Conservation (phyloP, 2,797 vertebrate species). For the Sternotherus odoratus region DNA sequence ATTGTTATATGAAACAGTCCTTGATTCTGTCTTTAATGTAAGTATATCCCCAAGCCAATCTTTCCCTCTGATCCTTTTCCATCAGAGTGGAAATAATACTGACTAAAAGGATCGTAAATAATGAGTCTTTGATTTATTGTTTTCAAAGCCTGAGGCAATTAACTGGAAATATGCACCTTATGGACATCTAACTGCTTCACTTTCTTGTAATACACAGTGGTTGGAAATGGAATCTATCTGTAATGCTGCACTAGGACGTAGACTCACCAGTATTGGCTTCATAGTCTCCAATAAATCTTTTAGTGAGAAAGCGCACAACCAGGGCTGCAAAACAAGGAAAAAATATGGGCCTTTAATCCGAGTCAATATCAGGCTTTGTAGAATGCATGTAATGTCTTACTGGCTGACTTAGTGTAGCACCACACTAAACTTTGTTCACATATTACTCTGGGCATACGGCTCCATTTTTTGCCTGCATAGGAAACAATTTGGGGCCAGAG, state of each 20-base stretch:
- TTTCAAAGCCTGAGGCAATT: slow-evolving; percentile 62
- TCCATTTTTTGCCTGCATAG: neutral
- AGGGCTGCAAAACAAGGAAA: slow-evolving; percentile 83
- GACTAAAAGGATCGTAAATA: slow-evolving; percentile 59
- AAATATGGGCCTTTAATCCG: neutral
- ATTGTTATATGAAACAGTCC: neutral
- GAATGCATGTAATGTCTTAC: neutral
- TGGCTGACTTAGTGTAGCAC: neutral
- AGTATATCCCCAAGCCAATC: slow-evolving; percentile 44
- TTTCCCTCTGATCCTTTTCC: slow-evolving; percentile 57
- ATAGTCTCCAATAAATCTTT: slow-evolving; percentile 95
- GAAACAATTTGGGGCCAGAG: neutral
- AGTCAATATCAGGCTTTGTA: neutral
- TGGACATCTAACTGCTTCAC: slow-evolving; percentile 50
- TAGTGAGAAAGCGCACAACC: slow-evolving; percentile 93
- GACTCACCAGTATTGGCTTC: slow-evolving; percentile 93
- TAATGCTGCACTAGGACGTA: slow-evolving; percentile 2
- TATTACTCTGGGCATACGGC: neutral
- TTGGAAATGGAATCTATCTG: neutral
- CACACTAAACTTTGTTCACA: neutral
- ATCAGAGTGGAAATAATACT: neutral
- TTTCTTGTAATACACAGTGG: slow-evolving; percentile 13
- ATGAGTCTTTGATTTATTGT: slow-evolving; percentile 63
- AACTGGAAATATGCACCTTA: slow-evolving; percentile 70
- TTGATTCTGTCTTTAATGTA: neutral